These are phyloP conservation scores for Pluvianellus socialis DNA, from an alignment of 2,113 vertebrate genomes.

Conservation along the genomic window DNA sequence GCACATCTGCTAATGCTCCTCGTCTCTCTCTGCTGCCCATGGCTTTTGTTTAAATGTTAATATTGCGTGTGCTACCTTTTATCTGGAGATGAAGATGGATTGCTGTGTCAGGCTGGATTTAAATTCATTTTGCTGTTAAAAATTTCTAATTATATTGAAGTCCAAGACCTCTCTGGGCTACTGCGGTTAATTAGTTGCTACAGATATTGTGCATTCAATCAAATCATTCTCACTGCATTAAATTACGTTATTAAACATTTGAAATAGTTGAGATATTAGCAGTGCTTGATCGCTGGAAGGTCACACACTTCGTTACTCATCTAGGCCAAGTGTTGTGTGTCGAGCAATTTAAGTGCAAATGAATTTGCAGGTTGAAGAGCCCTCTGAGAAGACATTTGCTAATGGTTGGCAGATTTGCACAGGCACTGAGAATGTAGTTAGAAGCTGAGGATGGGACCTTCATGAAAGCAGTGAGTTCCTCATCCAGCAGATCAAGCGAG, in stretches of 20 bases:
- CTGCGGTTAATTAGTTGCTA: conserved; percentile 52
- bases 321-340: background rate
- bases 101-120: conserved; percentile 33
- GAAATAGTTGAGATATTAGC: conserved; percentile 38
- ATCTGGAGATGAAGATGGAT: conserved; percentile 49
- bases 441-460: background rate
- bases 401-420: background rate
- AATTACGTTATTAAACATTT: conserved; percentile 44
- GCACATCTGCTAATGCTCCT: conserved; percentile 37
- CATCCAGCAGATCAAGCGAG: background rate
- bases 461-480: background rate
- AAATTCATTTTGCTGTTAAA: conserved; percentile 50
- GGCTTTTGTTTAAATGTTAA: conserved; percentile 50
- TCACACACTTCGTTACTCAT: conserved; percentile 31
- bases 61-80: conserved; percentile 5
- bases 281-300: background rate
- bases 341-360: conserved; percentile 27
- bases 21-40: background rate
- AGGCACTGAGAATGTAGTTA: background rate
- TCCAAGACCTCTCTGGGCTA: conserved; percentile 39
- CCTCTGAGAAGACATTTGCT: background rate
- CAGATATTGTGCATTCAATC: conserved; percentile 30
- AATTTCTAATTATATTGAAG: conserved; percentile 41
- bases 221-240: conserved; percentile 33
- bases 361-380: conserved; percentile 10